phyloP scores from a whole-genome alignment of 2,888 invertebrate genomes.

The Ormia ochracea region DNA sequence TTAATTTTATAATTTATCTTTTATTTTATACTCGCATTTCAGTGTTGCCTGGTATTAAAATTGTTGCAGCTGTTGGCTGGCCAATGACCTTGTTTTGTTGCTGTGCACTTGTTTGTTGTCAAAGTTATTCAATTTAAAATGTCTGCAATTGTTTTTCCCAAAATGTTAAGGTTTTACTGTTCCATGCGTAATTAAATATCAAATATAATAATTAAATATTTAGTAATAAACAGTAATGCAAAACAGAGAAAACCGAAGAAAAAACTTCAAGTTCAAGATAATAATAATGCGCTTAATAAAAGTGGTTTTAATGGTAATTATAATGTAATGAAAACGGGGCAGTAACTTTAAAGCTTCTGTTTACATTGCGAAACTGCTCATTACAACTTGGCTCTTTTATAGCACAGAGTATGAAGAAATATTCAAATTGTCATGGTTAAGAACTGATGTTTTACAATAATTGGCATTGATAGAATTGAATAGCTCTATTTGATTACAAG shows the following conservation, averaged over 20 bases:
- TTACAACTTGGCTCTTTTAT: no score
- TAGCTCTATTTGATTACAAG: no score
- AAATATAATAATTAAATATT: background rate
- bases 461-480: no score
- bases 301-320: background rate
- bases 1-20: background rate
- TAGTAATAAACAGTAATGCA: background rate
- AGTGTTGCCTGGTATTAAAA: background rate
- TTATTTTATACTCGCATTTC: background rate
- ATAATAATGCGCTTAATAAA: conserved; percentile 1
- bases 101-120: background rate
- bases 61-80: conserved; percentile 4
- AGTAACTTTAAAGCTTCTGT: background rate
- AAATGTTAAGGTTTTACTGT: conserved; percentile 48
- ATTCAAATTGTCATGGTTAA: no score
- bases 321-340: background rate
- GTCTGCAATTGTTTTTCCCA: conserved; percentile 49
- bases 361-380: no score
- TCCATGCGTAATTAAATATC: conserved; percentile 23
- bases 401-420: no score
- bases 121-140: conserved; percentile 46
- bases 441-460: no score
- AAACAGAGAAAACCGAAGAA: background rate
- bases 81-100: conserved; percentile 46
- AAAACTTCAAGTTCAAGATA: conserved; percentile 57